Base-by-base conservation (phyloP, 2,888 invertebrate genomes). In the Onchidella celtica region DNA sequence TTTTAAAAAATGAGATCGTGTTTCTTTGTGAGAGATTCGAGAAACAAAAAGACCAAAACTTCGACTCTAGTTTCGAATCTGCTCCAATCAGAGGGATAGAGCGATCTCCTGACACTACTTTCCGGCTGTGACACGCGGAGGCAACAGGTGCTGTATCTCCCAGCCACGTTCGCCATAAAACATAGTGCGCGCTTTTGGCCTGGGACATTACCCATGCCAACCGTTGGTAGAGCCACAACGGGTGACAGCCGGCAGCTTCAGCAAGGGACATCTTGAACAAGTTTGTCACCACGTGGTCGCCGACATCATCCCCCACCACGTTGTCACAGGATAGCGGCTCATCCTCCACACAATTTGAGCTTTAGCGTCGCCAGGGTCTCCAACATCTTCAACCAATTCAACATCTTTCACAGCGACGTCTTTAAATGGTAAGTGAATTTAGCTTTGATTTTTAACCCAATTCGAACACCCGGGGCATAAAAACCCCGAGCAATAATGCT, bases 91-190 rank as follows among this genome's bases (percentile, higher is more conserved):
- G 14, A 29, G 65, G 17, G 32, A 32, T 34, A 68, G 34, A 68
- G 21, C 32, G 38, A 34, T 21, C 9, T n/a, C 24, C 47, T 17
- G 47, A 34, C 2, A 59, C 73, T 3, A 9, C 2, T 55, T 36
- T 32, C 68, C n/a, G n/a, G 68, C 77, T 4, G 57, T n/a, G 40
- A 72, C 70, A 63, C 69, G 79, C 61, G 3, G 69, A 40, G 17
- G 73, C 66, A 79, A 73, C 73, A 79, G 66, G 73, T 73, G 73
- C 38, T 11, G 11, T 34, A 4, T 24, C 78, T 78, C 78, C 78
- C 78, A 78, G 59, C 78, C 69, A 59, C 78, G 69, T 78, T 3
- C 32, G 27, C 40, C 69, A 59, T 78, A 57, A 59, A 78, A 69
- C 32, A 59, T 61, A 69, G 69, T 65, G 69, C 61, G 38, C 69